Base-by-base conservation (phyloP, 2,888 invertebrate genomes). In the Drosophila subsilvestris region DNA sequence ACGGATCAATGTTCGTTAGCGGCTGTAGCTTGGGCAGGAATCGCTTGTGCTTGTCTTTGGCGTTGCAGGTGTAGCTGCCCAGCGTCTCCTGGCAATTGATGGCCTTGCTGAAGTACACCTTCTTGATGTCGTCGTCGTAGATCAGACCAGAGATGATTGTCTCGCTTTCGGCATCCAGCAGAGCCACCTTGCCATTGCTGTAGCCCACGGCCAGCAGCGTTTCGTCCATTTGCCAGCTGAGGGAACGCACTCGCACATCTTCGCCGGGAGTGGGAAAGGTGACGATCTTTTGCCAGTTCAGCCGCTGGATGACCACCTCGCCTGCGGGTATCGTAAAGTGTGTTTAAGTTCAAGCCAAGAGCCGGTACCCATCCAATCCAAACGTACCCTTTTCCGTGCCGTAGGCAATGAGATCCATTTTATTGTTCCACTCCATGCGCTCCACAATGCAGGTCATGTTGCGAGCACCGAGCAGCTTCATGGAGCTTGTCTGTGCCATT, bases 221-320 rank as follows among this genome's bases (percentile, higher is more conserved):
- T 78, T 98, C 98, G 94, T 99, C 98, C 8, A 98, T 97, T 91
- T 98, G 94, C 98, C 98, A 99, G 56, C 97, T 95, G 89, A 99
- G 94, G 12, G 96, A 95, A 71, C 94, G 94, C 1, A 97, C 96
- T 44, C 93, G 93, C 18, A 95, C 93, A 86, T 95, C 94, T 90
- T 98, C 97, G 75, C 94, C 95, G 5, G 95, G 95, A 3, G 98
- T 95, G 53, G 95, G 93, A 74, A 98, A 93, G 60, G 94, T 94
- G 96, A 98, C 98, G 9, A 98, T 98, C 92, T 96, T 96, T 90
- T 98, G 97, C 98, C 98, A 98, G 63, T 97, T 96, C 37, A 98
- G 93, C 74, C 98, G 94, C 90, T 98, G 97, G 49, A 98, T 94
- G 65, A 96, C 94, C 8, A 98, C 95, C 93, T 97, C 97, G 68